Percentiles rank a stretch among this genome's conserved stretches.
Conservation (phyloP, 1,140 invertebrate genomes). For the Drosophila athabasca region DNA sequence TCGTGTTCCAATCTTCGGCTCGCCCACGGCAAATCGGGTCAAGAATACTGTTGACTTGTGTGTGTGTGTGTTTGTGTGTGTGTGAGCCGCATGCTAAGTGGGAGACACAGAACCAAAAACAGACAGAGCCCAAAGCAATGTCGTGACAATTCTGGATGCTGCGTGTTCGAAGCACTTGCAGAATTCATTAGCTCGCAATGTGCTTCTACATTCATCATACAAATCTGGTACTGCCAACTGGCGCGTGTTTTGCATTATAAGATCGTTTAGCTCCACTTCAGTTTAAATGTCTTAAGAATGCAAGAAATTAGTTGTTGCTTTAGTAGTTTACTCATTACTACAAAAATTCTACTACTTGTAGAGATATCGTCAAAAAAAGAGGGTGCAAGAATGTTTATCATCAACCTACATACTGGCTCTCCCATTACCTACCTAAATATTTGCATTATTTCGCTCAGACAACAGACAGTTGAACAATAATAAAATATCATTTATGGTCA, state of each 20-base stretch:
- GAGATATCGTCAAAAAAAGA: not conserved
- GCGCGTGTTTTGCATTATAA: not conserved
- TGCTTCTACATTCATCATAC: slow-evolving; percentile 23
- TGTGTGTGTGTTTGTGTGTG: slow-evolving; percentile 10
- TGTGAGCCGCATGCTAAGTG: slow-evolving; percentile 52
- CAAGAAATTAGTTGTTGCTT: too few species aligned
- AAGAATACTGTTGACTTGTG: slow-evolving; percentile 50
- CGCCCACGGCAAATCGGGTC: slow-evolving; percentile 50
- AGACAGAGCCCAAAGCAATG: slow-evolving; percentile 24
- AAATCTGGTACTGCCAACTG: slow-evolving; percentile 1
- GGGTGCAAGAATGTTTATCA: slow-evolving; percentile 4
- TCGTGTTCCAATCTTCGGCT: not conserved
- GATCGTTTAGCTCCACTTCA: not conserved
- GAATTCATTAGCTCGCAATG: slow-evolving; percentile 60
- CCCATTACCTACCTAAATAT: slow-evolving; percentile 21
- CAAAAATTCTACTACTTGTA: slow-evolving; percentile 13
- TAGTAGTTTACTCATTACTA: not conserved
- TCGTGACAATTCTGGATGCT: slow-evolving; percentile 64
- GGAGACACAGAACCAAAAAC: slow-evolving; percentile 1
- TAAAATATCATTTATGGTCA: not conserved
- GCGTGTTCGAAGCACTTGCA: slow-evolving; percentile 42
- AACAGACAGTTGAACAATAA: not conserved
- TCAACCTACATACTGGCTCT: not conserved
- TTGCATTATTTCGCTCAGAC: slow-evolving; percentile 18
- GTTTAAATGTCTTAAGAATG: not conserved